Base-by-base conservation (phyloP, 2,113 vertebrate species). In the Caranx melampygus region DNA sequence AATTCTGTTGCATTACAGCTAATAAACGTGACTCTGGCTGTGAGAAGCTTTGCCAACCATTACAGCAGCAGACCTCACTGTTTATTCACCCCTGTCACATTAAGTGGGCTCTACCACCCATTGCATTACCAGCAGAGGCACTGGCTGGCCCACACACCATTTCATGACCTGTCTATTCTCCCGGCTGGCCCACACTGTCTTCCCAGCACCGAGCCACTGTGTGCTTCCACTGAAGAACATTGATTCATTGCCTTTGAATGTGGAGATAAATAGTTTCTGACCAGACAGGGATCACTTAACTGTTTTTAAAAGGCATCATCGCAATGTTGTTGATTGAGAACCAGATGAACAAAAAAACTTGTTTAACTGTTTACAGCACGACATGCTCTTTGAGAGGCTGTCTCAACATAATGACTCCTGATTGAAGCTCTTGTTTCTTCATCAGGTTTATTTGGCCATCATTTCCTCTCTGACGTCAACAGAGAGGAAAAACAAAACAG, bases 211-310 rank as follows among this genome's bases (percentile, higher is more conserved):
- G 82, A 83, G 83, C 84, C 85, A 88, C 84, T 74, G 74, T 75
- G 66, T 87, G 80, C 92, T 85, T 92, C 73, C 81, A 86, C 83
- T 82, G 59, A 58, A 73, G 70, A 85, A 82, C 77, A 65, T 78
- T 91, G 60, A 86, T 85, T 91, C 63, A 86, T 85, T 78, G 78
- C 83, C 49, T 70, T 83, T 86, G 74, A 86, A 82, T 64, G 76
- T 87, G 84, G 81, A 85, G 92, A 88, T 88, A 92, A 90, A 92
- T 88, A 71, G 82, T 90, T 91, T 90, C 88, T 74, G 68, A 82
- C 75, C 84, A 88, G 84, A 79, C 40, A 6, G 63, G 80, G 72
- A 75, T 78, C 42, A 12, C 75, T 71, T 52, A 86, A 79, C 58
- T 85, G 73, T 79, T 85, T 92, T 88, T 85, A 72, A 84, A 89